These are phyloP conservation scores for Drosophila borborema DNA, from an alignment of 2,888 invertebrate species.

Conservation along the genomic window DNA sequence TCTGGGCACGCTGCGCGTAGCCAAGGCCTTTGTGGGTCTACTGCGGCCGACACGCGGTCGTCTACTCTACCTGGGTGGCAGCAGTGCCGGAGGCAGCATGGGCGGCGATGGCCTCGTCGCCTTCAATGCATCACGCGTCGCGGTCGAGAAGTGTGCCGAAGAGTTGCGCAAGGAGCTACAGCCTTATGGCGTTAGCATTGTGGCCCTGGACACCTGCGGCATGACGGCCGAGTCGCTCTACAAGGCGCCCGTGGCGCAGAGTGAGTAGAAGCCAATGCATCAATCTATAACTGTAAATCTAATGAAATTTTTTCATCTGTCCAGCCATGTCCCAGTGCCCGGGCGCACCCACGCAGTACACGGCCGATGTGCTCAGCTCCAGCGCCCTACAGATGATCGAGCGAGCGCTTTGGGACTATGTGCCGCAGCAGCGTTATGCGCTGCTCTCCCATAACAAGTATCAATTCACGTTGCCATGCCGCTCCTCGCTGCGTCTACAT, in stretches of 20 bases:
- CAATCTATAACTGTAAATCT: neutral
- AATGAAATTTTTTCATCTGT: neutral
- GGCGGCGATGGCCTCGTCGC: conserved; percentile 86
- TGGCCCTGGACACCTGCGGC: conserved; percentile 90
- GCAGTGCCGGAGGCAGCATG: conserved; percentile 74
- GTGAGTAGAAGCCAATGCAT: conserved; percentile 77
- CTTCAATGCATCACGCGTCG: conserved; percentile 89
- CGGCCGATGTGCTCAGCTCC: conserved; percentile 88
- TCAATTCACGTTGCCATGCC: conserved; percentile 85
- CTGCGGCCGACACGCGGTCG: conserved; percentile 88
- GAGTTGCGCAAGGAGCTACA: conserved; percentile 90
- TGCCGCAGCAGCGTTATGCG: conserved; percentile 86
- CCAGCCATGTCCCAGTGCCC: conserved; percentile 84
- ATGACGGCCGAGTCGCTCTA: conserved; percentile 89
- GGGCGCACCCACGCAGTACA: conserved; percentile 88
- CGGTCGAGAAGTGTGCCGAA: conserved; percentile 92
- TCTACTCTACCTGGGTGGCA: conserved; percentile 88
- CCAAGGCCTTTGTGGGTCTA: conserved; percentile 91
- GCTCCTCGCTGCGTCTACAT: conserved; percentile 83
- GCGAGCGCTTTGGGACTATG: conserved; percentile 87
- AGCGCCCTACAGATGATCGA: conserved; percentile 88
- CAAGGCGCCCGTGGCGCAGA: conserved; percentile 87
- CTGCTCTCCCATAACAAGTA: conserved; percentile 84
- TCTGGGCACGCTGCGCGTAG: conserved; percentile 90
- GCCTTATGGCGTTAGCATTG: conserved; percentile 90